Evolutionary conservation across 2,113 vertebrate genomes (phyloP), one percentile per base, ranked within the genome.

Genomic region (Equus przewalskii): DNA sequence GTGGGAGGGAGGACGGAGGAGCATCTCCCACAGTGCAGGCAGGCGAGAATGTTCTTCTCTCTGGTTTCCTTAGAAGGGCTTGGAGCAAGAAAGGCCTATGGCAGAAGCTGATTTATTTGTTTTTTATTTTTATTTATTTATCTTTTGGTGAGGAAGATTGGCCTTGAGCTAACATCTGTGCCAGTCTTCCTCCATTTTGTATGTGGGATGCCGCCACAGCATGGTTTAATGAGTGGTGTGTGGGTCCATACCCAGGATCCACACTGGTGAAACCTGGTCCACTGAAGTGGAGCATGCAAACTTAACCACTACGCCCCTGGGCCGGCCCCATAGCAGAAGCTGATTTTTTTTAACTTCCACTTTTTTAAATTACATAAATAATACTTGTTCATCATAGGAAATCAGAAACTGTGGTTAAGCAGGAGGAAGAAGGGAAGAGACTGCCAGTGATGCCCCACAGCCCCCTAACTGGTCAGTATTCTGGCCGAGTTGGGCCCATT

Each of bases 371-470:
- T 41, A 70, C 30, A 30, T 30, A 28, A 51, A 24, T 36, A 24
- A 54, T 70, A 41, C 30, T 51, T 21, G 5, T 12, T 54, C 2
- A 60, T 70, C 26, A 3, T 3, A 22, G 82, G 41, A 44, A 60
- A 64, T 28, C 9, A n/a, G 58, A 36, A 28, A 46, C 14, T 18
- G 6, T 60, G 64, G 60, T 56, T 64, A 36, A 64, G 62, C n/a
- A 13, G 6, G n/a, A 72, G 41, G 69, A 28, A 14, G 33, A 22
- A 19, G 44, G 24, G 21, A 19, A 15, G 54, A 26, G 54, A 16
- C 4, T 1, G 41, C 80, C 0, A 0, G 51, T 1, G 21, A 5
- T 41, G n/a, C n/a, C 7, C 5, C 72, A 1, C 13, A 1, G 33
- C 26, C 26, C 13, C 4, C 8, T 12, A 58, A 65, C 33, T 15